These are phyloP conservation scores for Rhyacichthys aspro DNA, from an alignment of 2,797 vertebrate species.

Conservation along the genomic window DNA sequence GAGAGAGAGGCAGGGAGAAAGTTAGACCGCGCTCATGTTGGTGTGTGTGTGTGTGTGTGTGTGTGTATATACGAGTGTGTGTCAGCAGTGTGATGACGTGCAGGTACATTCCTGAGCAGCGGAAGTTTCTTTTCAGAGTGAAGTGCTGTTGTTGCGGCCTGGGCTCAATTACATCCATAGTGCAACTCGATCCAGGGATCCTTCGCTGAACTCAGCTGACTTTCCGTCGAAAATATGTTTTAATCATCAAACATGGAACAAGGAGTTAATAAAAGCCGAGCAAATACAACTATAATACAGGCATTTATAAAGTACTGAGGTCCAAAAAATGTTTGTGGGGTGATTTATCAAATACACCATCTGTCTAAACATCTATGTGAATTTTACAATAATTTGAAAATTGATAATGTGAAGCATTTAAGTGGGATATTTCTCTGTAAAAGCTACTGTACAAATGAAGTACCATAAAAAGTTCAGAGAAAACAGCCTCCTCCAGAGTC, in stretches of 20 bases:
- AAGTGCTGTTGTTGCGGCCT: conserved; percentile 58
- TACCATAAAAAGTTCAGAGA: no score
- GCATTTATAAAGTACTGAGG: no score
- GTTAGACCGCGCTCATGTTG: neutral
- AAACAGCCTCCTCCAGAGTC: no score
- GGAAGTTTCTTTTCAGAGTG: conserved; percentile 90
- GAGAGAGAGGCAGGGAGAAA: conserved; percentile 3
- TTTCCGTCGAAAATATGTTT: conserved; percentile 8
- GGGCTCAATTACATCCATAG: conserved; percentile 52
- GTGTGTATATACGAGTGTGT: conserved; percentile 26
- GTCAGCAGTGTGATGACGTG: conserved; percentile 63
- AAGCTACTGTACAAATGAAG: no score
- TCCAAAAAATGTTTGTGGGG: no score
- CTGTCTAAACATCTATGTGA: no score
- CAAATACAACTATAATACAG: no score
- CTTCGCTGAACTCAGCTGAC: conserved; percentile 13
- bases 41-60: conserved; percentile 13
- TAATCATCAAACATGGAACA: neutral
- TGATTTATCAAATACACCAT: no score
- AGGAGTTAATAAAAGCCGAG: no score
- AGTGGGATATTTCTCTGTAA: no score
- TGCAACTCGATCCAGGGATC: conserved; percentile 12
- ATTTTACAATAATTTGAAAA: no score
- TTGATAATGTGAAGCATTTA: no score
- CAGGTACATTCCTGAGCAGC: conserved; percentile 67